Conservation (phyloP, 2,797 vertebrate genomes). For the Rhinella marina region DNA sequence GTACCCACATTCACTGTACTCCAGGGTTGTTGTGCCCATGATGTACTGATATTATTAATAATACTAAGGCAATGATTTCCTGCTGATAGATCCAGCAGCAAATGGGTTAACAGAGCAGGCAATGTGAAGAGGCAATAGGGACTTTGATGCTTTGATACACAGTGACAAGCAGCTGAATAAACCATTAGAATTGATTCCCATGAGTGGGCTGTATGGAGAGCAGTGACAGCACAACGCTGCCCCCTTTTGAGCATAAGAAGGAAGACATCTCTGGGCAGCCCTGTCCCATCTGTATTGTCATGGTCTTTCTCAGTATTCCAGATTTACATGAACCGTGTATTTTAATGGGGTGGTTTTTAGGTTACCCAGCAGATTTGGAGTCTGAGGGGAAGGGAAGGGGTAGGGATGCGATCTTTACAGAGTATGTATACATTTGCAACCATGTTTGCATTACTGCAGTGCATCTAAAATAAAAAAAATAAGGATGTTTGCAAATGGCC, state of each 20-base stretch:
- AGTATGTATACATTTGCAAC: background rate
- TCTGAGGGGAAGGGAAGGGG: background rate
- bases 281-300: background rate
- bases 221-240: conserved; percentile 48
- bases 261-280: background rate
- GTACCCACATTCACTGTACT: too few relatives aligned
- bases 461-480: background rate
- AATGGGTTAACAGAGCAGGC: conserved; percentile 28
- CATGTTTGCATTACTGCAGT: background rate
- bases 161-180: conserved; percentile 34
- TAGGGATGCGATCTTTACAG: background rate
- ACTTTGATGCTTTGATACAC: conserved; percentile 36
- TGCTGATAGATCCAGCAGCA: background rate
- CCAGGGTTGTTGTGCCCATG: background rate
- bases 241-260: conserved; percentile 42
- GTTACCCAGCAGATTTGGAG: background rate
- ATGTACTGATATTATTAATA: background rate
- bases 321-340: background rate
- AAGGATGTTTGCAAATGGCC: background rate
- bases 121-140: background rate
- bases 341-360: background rate
- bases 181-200: conserved; percentile 45
- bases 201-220: background rate
- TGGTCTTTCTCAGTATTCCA: background rate
- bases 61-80: background rate